These are phyloP conservation scores for Rhadinocentrus ornatus DNA, from an alignment of 2,797 vertebrate species.

Conservation along the genomic window DNA sequence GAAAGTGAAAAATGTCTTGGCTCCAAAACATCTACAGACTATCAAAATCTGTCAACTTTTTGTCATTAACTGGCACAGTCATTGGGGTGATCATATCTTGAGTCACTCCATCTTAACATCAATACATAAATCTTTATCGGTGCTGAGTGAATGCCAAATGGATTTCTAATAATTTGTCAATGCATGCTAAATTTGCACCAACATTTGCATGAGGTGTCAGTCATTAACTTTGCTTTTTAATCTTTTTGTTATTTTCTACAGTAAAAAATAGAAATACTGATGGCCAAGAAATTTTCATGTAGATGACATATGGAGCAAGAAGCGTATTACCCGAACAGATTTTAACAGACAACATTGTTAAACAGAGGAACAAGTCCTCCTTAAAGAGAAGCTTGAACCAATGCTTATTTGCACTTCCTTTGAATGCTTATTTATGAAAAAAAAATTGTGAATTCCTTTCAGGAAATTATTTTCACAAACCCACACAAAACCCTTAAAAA, in stretches of 20 bases:
- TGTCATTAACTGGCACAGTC: neutral
- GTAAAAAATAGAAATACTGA: too few species aligned
- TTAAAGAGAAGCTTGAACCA: too few species aligned
- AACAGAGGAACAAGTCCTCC: too few species aligned
- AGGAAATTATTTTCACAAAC: neutral
- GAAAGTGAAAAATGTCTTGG: neutral
- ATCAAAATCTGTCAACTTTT: neutral
- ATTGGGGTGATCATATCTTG: neutral
- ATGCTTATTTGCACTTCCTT: too few species aligned
- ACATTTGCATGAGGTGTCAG: too few species aligned
- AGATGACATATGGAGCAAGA: too few species aligned
- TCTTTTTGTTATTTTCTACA: too few species aligned
- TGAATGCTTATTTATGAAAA: too few species aligned
- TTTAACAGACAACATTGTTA: too few species aligned
- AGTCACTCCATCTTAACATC: neutral
- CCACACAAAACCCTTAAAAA: slow-evolving; percentile 16
- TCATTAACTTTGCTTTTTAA: neutral
- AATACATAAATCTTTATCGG: too few species aligned
- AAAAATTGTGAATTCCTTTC: too few species aligned
- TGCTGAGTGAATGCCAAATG: neutral
- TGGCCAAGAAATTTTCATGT: neutral
- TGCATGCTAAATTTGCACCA: neutral
- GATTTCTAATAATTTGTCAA: neutral
- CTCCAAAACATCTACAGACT: neutral
- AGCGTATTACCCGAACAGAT: too few species aligned